Conservation (phyloP, 2,113 vertebrate genomes). For the Sphyrna mokarran region DNA sequence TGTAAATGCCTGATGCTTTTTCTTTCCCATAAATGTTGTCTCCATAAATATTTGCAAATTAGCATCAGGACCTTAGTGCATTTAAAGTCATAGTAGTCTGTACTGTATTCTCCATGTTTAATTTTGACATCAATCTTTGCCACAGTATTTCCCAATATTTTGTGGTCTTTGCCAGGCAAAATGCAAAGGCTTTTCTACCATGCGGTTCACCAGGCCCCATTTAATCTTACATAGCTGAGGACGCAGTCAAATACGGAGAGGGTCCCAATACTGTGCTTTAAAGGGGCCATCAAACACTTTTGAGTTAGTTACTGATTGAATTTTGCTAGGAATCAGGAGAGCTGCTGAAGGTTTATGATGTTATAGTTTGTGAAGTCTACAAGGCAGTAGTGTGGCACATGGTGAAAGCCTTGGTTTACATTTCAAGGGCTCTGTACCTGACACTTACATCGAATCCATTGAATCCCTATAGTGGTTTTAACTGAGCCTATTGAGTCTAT, state of each 20-base stretch:
- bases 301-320: too few relatives aligned
- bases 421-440: too few relatives aligned
- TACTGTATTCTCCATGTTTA: not conserved
- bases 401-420: too few relatives aligned
- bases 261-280: not conserved
- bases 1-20: not conserved
- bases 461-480: too few relatives aligned
- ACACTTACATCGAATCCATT: too few relatives aligned
- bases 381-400: too few relatives aligned
- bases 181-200: not conserved
- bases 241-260: not conserved
- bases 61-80: too few relatives aligned
- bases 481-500: too few relatives aligned
- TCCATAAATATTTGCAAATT: not conserved
- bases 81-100: not conserved
- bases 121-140: not conserved
- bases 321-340: too few relatives aligned
- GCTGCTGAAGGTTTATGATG: too few relatives aligned
- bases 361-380: too few relatives aligned
- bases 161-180: not conserved
- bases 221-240: not conserved
- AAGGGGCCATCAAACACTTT: not conserved
- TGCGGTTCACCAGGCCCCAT: not conserved
- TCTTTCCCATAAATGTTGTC: not conserved
- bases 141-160: not conserved